These are phyloP conservation scores for Orycteropus afer DNA, from an alignment of 2,113 vertebrate species.

Conservation along the genomic window DNA sequence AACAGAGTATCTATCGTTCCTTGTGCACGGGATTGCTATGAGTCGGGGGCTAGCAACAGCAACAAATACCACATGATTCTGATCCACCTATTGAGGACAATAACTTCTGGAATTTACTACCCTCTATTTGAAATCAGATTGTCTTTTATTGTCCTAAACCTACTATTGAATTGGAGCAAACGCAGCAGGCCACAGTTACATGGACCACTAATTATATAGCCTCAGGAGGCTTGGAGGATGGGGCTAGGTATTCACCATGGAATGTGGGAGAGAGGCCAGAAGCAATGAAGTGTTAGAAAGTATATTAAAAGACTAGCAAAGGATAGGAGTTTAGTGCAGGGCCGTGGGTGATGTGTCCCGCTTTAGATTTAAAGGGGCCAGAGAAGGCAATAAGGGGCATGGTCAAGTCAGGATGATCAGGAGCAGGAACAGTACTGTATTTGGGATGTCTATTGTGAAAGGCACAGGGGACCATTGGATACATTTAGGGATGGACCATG, in stretches of 20 bases:
- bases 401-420: background rate
- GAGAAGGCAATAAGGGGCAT: background rate
- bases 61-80: background rate
- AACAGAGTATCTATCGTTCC: background rate
- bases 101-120: background rate
- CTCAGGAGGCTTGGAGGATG: background rate
- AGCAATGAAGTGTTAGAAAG: background rate
- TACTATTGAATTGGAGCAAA: background rate
- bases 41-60: background rate
- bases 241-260: background rate
- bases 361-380: slow-evolving; percentile 13
- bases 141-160: background rate
- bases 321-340: background rate
- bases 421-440: background rate
- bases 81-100: background rate
- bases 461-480: background rate
- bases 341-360: background rate
- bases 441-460: background rate
- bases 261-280: no score
- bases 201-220: no score
- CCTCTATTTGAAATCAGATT: slow-evolving; percentile 34
- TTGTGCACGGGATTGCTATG: background rate
- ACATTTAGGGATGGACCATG: background rate
- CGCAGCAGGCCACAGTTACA: background rate
- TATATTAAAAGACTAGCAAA: background rate